Conservation (phyloP, 2,888 invertebrate species). For the Sphecodes monilicornis region DNA sequence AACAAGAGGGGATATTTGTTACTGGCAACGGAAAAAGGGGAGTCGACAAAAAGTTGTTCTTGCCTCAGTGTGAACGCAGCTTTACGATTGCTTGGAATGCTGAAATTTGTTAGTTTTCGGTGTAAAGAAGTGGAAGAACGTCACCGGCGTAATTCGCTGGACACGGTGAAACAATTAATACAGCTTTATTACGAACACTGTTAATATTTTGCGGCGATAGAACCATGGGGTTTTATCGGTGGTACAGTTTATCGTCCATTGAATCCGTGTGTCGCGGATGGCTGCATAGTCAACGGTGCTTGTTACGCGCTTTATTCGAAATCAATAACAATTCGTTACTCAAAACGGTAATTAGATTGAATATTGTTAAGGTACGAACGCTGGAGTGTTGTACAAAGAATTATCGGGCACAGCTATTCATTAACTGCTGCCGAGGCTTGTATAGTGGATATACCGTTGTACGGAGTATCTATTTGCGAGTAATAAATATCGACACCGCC, state of each 20-base stretch:
- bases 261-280: conserved; percentile 6
- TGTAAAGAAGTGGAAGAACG: neutral
- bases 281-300: conserved; percentile 33
- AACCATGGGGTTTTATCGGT: conserved; percentile 6
- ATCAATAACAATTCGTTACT: conserved; percentile 55
- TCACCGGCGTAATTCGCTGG: neutral
- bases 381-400: conserved; percentile 45
- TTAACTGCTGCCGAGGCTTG: neutral
- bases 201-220: conserved; percentile 18
- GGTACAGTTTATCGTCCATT: neutral
- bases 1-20: neutral
- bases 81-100: neutral
- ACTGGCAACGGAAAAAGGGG: neutral
- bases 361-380: conserved; percentile 49
- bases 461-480: neutral
- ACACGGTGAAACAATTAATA: conserved; percentile 11
- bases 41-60: neutral
- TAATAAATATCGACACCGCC: neutral
- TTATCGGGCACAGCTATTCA: conserved; percentile 1
- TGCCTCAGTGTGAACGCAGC: neutral
- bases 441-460: neutral
- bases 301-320: conserved; percentile 43
- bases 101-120: conserved; percentile 31
- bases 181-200: conserved; percentile 3
- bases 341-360: conserved; percentile 58